Evolutionary conservation across 2,888 invertebrate genomes (phyloP), one percentile per base, ranked within the genome.

Genomic region (Elegia similella): DNA sequence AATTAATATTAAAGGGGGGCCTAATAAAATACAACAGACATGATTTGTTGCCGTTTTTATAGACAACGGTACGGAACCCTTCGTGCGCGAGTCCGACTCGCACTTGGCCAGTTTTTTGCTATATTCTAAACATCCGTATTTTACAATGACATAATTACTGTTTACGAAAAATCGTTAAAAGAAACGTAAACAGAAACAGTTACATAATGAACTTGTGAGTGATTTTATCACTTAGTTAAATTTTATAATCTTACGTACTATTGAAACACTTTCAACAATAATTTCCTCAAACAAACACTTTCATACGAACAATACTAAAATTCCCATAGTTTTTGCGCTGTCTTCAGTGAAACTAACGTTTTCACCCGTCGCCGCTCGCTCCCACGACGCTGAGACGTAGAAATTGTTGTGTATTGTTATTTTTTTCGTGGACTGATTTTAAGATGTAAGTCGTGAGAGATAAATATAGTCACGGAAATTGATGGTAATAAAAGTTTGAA

Each of bases 281-380:
- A 43, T 46, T 30, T 32, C 15, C 62, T 60, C 62, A 47, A 59
- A 7, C 29, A 47, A 61, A 67, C 75, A 84, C 85, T 84, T 84
- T 84, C 85, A 63, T 72, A 61, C 6, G 7, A 44, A 84, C 84
- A 82, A 80, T 78, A 63, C 34, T 6, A 0, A 15, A 30, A 48
- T 79, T 85, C 86, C 56, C 86, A 85, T 63, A 69, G 68, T 82
- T 78, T 84, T 82, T 75, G 66, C 68, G 58, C 59, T 42, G 23
- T 42, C 70, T 78, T 78, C 78, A 86, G 86, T 86, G 86, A 87
- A 87, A 87, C 78, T 75, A 60, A 17, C 57, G 65, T 75, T 86
- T 84, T 84, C 85, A 73, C 83, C 73, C 62, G 61, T 43, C 61
- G 32, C 47, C 57, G 61, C 50, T 59, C 59, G 57, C 56, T 83